Evolutionary conservation across 2,888 invertebrate genomes (phyloP).

Genomic region (Rhogogaster chlorosoma): DNA sequence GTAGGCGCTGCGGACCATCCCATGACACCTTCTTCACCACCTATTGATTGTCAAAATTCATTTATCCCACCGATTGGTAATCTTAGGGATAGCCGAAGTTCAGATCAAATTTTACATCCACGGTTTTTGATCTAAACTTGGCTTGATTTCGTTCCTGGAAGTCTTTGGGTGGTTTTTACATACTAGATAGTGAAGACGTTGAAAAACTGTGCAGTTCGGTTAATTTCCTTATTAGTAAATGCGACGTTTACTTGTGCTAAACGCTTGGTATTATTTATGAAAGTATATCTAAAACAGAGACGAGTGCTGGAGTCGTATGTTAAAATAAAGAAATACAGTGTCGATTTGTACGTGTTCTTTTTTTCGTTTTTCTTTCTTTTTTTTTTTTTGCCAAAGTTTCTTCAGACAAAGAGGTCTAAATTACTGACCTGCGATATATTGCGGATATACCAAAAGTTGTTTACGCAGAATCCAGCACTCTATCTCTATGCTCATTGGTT

Average conservation of each 20-base stretch:
- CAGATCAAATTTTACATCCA: neutral
- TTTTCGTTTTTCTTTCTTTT: neutral
- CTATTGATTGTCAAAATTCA: conserved; percentile 59
- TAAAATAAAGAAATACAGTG: neutral
- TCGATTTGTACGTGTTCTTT: neutral
- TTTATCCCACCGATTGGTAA: neutral
- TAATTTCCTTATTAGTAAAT: neutral
- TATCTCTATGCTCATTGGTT: conserved; percentile 42
- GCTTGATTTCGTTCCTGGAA: neutral
- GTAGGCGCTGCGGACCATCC: conserved; percentile 91
- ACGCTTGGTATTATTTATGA: conserved; percentile 34
- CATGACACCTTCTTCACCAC: conserved; percentile 73
- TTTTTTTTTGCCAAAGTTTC: neutral
- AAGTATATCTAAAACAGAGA: conserved; percentile 7
- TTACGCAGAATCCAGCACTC: conserved; percentile 47
- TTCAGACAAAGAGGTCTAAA: conserved; percentile 44
- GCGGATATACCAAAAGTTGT: conserved; percentile 35
- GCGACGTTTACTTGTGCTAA: neutral
- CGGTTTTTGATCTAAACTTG: neutral
- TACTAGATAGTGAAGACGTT: neutral
- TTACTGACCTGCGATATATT: conserved; percentile 45
- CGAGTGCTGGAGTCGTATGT: conserved; percentile 32
- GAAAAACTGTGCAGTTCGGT: conserved; percentile 13
- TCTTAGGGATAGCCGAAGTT: neutral
- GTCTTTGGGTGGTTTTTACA: neutral